Base-by-base conservation (phyloP, 2,113 vertebrate genomes). In the Barbus barbus region DNA sequence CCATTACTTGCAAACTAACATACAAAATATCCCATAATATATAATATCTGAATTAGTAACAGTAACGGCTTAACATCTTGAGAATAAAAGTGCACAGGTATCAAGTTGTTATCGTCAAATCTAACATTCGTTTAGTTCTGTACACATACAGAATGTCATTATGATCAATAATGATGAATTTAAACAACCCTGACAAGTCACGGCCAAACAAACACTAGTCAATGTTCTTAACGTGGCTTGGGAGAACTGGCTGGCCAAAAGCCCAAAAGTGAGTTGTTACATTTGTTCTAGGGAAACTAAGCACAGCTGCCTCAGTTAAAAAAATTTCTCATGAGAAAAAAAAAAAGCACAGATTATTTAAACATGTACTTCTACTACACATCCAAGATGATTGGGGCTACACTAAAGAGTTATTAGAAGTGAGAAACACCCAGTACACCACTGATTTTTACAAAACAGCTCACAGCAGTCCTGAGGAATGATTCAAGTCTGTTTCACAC, bases 151-250 rank as follows among this genome's bases (percentile, higher is more conserved):
- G n/a, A n/a, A n/a, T 8, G 14, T 51, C 28, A 56, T 36, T 56
- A 31, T 56, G 26, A 58, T 58, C 51, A 77, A 58, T 77, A 58
- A 58, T 36, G 75, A 77, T 77, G 48, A 33, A 53, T 28, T 63
- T 46, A 79, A 78, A 79, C 38, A 79, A 63, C 24, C 77, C 44
- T 79, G 77, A 44, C 38, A 31, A 60, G 58, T n/a, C n/a, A n/a
- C n/a, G n/a, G n/a, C 38, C 24, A 79, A 79, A 26, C 36, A 79
- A 65, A 63, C 58, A 41, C 13, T 28, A 63, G 58, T 79, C 77
- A 63, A 46, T 44, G 63, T 63, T 79, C 63, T 80, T 80, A 65
- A 80, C 78, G 14, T 46, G 60, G 41, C 41, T 44, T 65, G 38
- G 36, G 41, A 65, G 26, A 67, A 46, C 36, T 28, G 6, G 2